Evolutionary conservation across 2,797 vertebrate genomes (phyloP).

Genomic region (Acanthurus tractus): DNA sequence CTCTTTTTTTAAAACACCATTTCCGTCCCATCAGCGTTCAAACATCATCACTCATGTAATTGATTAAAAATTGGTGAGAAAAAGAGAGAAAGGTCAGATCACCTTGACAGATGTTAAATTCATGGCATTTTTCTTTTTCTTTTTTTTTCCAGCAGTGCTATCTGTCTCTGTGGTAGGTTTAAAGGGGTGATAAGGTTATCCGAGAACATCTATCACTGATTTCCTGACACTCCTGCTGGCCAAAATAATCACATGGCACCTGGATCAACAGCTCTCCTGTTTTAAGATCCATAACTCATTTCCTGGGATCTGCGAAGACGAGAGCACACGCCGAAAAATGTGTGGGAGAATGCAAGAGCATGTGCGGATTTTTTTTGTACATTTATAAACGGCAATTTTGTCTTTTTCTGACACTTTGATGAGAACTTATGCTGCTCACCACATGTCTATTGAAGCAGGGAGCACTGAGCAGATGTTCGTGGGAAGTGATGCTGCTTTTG

Average conservation of each 20-base stretch:
- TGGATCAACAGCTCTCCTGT: slow-evolving; percentile 82
- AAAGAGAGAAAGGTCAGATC: slow-evolving; percentile 58
- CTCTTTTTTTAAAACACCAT: slow-evolving; percentile 2
- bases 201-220: slow-evolving; percentile 78
- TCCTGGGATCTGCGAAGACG: slow-evolving; percentile 57
- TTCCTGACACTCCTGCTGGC: slow-evolving; percentile 77
- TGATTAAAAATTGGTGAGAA: slow-evolving; percentile 63
- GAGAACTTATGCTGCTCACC: slow-evolving; percentile 33
- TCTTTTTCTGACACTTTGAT: slow-evolving; percentile 34
- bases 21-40: slow-evolving; percentile 42
- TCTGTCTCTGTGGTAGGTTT: slow-evolving; percentile 67
- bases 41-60: slow-evolving; percentile 61
- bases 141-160: slow-evolving; percentile 28
- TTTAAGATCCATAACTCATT: slow-evolving; percentile 76
- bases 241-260: slow-evolving; percentile 86
- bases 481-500: slow-evolving; percentile 42
- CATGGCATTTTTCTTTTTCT: slow-evolving; percentile 17
- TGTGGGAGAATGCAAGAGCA: slow-evolving; percentile 36
- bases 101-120: slow-evolving; percentile 61
- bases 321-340: slow-evolving; percentile 46
- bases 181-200: slow-evolving; percentile 79
- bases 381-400: slow-evolving; percentile 34
- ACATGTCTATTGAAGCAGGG: slow-evolving; percentile 29
- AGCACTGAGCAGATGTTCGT: slow-evolving; percentile 64
- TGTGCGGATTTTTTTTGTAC: slow-evolving; percentile 18